Base-by-base conservation (phyloP, 1,140 invertebrate species). In the Eciton burchellii region DNA sequence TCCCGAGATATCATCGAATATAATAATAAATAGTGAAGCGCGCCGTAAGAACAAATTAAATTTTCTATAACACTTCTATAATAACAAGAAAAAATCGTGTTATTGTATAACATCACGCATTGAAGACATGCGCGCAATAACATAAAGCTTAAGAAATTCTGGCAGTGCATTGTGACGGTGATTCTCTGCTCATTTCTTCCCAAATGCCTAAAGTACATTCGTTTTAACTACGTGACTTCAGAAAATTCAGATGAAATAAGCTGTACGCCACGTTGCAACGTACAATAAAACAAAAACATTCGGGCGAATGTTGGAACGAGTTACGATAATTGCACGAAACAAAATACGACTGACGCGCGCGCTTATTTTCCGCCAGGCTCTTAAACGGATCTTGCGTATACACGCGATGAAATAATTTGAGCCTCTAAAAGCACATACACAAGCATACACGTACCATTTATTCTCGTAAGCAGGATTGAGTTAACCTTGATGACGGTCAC, bases 311-410 rank as follows among this genome's bases (percentile, higher is more conserved):
- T 14, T 24, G 14, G 6, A 70, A 9, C 24, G 12, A 71, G 68
- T 56, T 21, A 12, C 29, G 12, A 54, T n/a, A 72, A 43, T n/a
- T 72, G 70, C 21, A 72, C 26, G 16, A 73, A 54, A 26, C 41
- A 45, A 73, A n/a, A 63, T n/a, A 41, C 11, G 35, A 0, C 29
- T 63, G 60, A 12, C 29, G 16, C 21, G 29, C 29, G 43, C 2
- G 9, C 14, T 45, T 60, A 16, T 73, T 63, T 63, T 63, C 9
- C 26, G 60, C 41, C 43, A 3, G 14, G 11, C 29, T 57, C 8
- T 43, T 43, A 43, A 3, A 14, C n/a, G n/a, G n/a, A 14, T 60
- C 9, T 5, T 35, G 35, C 35, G 35, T n/a, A n/a, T n/a, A 65
- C 49, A 16, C 12, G 24, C 41, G 43, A 3, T 19, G 4, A 45